Evolutionary conservation across 2,888 invertebrate genomes (phyloP), one percentile per base, ranked within the genome.

Genomic region (Ichneumoninae sp.): DNA sequence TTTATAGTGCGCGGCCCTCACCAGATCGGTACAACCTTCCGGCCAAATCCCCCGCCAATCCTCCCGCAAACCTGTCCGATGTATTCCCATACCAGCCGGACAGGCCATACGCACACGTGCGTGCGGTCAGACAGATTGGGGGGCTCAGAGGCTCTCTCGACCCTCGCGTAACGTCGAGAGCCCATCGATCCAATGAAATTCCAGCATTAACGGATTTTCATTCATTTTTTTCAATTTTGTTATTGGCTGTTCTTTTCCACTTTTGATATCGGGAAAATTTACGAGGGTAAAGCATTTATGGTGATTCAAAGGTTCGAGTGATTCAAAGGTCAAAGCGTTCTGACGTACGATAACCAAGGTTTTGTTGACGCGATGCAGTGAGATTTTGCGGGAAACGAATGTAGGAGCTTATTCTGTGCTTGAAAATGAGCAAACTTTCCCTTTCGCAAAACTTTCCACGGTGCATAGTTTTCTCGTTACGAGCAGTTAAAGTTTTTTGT

Each of bases 181-280:
- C 57, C 57, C 76, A 82, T 82, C 72, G 60, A 86, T 82, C 60
- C 65, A 77, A 60, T 52, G 80, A 60, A 60, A 26, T 79, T 86
- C 57, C 50, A 57, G 50, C 69, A 66, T 83, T 81, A 47, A 68
- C 68, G 54, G 54, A 68, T 52, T 30, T 75, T n/a, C 19, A 52
- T 33, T 16, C 16, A n/a, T 7, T 33, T 62, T 60, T 62, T 33
- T 33, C 60, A 62, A 62, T 62, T 44, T 44, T 16, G 13, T 40
- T 36, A 65, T 36, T 36, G n/a, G 65, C 30, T 7, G 19, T 57
- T 26, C 26, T 26, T 44, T 62, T 62, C 5, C 30, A n/a, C 30
- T 62, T 62, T n/a, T 10, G 60, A 33, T 30, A 62, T 62, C n/a
- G 33, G 30, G 3, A 62, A 33, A n/a, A 62, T 62, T 26, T 0